These are phyloP conservation scores for Steatocranus sp. DNA, from an alignment of 2,797 vertebrate genomes.

Conservation along the genomic window DNA sequence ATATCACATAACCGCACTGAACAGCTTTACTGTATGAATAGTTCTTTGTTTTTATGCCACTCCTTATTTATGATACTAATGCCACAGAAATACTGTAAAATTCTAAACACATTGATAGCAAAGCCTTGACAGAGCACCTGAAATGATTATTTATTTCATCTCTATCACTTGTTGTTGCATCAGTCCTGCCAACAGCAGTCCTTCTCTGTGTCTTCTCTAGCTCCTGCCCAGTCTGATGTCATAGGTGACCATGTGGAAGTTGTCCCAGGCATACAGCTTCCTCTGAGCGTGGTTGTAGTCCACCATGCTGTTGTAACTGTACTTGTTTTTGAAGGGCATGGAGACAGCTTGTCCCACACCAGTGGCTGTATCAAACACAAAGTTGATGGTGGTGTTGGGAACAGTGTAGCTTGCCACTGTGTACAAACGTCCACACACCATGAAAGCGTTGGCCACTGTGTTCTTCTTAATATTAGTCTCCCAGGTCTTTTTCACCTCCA, in stretches of 20 bases:
- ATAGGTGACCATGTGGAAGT: constrained; percentile 91
- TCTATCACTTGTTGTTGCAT: neutral
- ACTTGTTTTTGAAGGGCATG: constrained; percentile 84
- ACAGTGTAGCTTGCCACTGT: constrained; percentile 86
- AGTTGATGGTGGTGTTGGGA: constrained; percentile 81
- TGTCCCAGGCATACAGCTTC: constrained; percentile 91
- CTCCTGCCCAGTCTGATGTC: constrained; percentile 78
- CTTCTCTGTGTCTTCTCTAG: neutral
- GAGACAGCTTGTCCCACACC: constrained; percentile 63
- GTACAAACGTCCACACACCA: constrained; percentile 88
- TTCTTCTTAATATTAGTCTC: constrained; percentile 88
- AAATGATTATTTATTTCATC: neutral
- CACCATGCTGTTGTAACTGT: constrained; percentile 89
- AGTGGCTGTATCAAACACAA: constrained; percentile 78
- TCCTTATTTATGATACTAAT: constrained; percentile 37
- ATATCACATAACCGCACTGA: neutral
- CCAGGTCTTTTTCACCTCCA: constrained; percentile 83
- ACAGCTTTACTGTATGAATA: neutral
- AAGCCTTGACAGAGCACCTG: neutral
- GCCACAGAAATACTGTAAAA: constrained; percentile 57
- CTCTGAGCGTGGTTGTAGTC: constrained; percentile 89
- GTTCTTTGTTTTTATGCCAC: neutral
- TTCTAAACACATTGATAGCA: neutral
- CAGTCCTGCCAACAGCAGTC: neutral
- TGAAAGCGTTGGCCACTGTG: constrained; percentile 87